A percentile compares a stretch with the other conserved stretches of the same genome.
These are phyloP conservation scores for Brachionus sp. DNA, from an alignment of 1,140 invertebrate species.

Conservation along the genomic window DNA sequence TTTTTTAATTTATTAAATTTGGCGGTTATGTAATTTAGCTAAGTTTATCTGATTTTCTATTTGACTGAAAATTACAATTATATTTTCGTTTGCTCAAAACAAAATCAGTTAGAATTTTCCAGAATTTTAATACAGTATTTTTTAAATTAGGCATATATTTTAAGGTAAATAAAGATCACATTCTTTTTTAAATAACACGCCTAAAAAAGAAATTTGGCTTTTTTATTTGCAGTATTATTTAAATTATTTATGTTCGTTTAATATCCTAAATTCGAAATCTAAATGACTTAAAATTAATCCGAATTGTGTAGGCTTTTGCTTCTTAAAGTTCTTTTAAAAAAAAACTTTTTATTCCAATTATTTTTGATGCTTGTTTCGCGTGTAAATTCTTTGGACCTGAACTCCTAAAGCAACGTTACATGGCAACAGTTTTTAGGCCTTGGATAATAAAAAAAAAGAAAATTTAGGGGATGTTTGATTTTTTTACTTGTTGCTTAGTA, in stretches of 20 bases:
- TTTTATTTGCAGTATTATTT: neutral
- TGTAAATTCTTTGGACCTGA: neutral
- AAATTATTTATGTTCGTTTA: neutral
- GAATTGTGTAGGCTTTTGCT: neutral
- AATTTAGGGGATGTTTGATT: neutral
- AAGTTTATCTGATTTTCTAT: conserved; percentile 13
- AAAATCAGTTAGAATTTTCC: neutral
- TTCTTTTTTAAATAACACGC: neutral
- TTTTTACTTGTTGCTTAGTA: neutral
- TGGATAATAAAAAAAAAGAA: neutral
- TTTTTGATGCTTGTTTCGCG: too few species aligned
- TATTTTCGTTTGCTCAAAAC: neutral
- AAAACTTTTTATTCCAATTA: neutral
- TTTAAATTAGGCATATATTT: neutral
- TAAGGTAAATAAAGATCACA: neutral
- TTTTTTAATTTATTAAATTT: neutral
- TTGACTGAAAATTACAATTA: neutral
- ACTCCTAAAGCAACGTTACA: neutral
- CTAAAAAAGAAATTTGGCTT: neutral
- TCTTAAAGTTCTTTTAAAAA: neutral
- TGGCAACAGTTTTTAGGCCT: neutral
- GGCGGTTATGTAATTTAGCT: conserved; percentile 2
- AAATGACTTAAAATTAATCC: neutral
- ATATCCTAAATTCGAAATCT: neutral
- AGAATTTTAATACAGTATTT: conserved; percentile 19